A percentile compares a stretch with the other conserved stretches of the same genome.
Evolutionary conservation across 2,888 invertebrate genomes (phyloP).

Genomic region (Gari tellinella): DNA sequence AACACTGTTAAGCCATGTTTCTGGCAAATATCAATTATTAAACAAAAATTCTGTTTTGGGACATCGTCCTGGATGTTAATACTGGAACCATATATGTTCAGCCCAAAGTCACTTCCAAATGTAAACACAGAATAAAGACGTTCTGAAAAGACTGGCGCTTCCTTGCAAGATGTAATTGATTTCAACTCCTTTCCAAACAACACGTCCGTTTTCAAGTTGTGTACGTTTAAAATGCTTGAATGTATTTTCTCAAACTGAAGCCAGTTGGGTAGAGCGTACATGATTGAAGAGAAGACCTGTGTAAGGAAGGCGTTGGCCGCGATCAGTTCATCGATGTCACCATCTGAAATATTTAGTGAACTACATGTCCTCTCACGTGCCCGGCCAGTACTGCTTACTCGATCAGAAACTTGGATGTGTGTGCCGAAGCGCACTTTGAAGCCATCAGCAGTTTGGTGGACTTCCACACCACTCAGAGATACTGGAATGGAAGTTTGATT

Average conservation of each 20-base stretch:
- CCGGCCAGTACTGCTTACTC: too few species aligned
- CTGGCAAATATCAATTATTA: constrained; percentile 46
- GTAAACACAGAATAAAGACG: constrained; percentile 45
- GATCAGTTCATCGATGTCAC: constrained; percentile 40
- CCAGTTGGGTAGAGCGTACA: constrained; percentile 30
- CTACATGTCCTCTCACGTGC: constrained; percentile 11
- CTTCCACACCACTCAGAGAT: constrained; percentile 14
- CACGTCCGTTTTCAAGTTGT: constrained; percentile 40
- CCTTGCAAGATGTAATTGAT: constrained; percentile 19
- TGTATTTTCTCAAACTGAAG: constrained; percentile 10
- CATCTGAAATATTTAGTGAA: constrained; percentile 27
- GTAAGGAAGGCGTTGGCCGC: constrained; percentile 30
- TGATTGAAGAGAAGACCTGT: constrained; percentile 15
- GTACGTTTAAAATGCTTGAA: constrained; percentile 22
- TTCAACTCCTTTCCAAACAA: constrained; percentile 34
- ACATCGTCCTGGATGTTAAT: constrained; percentile 29
- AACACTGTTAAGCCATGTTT: constrained; percentile 36
- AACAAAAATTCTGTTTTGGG: constrained; percentile 30
- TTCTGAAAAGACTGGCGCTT: constrained; percentile 41
- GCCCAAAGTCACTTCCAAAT: constrained; percentile 25
- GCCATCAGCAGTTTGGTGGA: background rate
- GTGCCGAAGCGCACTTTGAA: background rate
- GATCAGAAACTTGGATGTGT: too few species aligned
- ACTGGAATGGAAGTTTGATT: constrained; percentile 10
- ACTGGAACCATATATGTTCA: constrained; percentile 29